Evolutionary conservation across 2,797 vertebrate species (phyloP), one percentile per base, ranked within the genome.

Genomic region (Botia almorhae): DNA sequence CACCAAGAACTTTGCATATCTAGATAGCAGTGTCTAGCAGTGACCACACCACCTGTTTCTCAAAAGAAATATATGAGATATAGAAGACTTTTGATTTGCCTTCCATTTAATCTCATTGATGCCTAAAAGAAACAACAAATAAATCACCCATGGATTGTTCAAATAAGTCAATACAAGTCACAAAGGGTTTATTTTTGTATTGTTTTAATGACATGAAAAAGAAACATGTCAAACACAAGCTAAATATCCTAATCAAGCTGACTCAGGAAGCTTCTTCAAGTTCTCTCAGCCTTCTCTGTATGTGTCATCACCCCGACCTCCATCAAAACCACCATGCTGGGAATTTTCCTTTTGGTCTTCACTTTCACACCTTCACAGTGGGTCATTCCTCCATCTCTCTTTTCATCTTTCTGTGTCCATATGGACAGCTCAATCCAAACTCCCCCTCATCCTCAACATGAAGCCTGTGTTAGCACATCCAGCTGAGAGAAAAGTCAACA

Each of bases 271-370:
- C 71, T 74, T 75, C 69, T 76, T 74, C 48, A 56, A 36, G 69
- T 67, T 83, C 56, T 56, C 29, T 77, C 53, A 76, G 64, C 36
- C 65, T 2, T 78, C 63, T 64, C 58, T 71, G 29, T 80, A 43
- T 51, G 53, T 26, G 26, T 82, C 36, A 33, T 74, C 69, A 80
- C 76, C 68, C 69, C 53, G 23, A 69, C 51, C 51, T 67, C 53
- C 77, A 68, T 85, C 84, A 87, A 82, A 85, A 79, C 68, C 29
- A 21, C 26, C 85, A 76, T 17, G 81, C 84, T 84, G 86, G 75
- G 81, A 84, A 80, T 78, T 84, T 84, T 76, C 81, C 86, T 86
- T 86, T 86, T 86, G 84, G 81, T 83, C 82, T 80, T 74, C 65
- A 58, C 84, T 75, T 80, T 87, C 76, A 82, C 84, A 86, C 86